phyloP scores from a whole-genome alignment of 2,888 invertebrate species.

The Sinopyrophorus schimmeli region DNA sequence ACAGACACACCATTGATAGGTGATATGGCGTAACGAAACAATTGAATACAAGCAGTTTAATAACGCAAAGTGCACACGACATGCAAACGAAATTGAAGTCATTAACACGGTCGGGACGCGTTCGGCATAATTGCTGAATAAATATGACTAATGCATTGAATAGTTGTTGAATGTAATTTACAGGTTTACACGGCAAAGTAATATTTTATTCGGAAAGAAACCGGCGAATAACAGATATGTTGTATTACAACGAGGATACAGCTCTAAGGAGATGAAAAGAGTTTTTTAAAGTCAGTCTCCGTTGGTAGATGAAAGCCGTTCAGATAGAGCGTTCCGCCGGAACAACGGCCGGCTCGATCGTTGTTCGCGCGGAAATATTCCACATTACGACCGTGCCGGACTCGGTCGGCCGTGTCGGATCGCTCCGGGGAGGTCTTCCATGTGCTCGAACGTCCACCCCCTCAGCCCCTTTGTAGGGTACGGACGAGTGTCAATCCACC shows the following conservation, averaged over 20 bases:
- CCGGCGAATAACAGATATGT: constrained; percentile 54
- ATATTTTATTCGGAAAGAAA: constrained; percentile 45
- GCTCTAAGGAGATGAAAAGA: constrained; percentile 49
- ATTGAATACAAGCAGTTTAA: constrained; percentile 17
- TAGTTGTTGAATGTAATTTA: constrained; percentile 29
- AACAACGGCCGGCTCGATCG: constrained; percentile 50
- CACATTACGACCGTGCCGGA: constrained; percentile 26
- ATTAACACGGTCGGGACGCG: constrained; percentile 22
- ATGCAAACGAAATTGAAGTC: constrained; percentile 22
- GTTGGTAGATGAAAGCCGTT: constrained; percentile 39
- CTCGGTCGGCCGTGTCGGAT: constrained; percentile 37
- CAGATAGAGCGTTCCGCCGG: constrained; percentile 47
- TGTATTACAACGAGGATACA: constrained; percentile 52
- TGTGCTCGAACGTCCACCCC: constrained; percentile 32
- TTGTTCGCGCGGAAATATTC: constrained; percentile 51
- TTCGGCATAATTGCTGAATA: constrained; percentile 23
- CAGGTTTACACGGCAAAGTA: constrained; percentile 30
- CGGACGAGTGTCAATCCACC: constrained; percentile 41
- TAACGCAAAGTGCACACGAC: constrained; percentile 11
- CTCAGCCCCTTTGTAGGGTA: constrained; percentile 27
- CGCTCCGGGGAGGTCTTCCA: constrained; percentile 43
- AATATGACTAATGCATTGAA: constrained; percentile 26
- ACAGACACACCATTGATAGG: constrained; percentile 10
- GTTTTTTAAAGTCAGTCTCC: constrained; percentile 51
- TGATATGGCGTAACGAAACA: constrained; percentile 14